Evolutionary conservation across 35 echinoderm and acorn worm species (phyloP).

Genomic region (Lytechinus pictus): DNA sequence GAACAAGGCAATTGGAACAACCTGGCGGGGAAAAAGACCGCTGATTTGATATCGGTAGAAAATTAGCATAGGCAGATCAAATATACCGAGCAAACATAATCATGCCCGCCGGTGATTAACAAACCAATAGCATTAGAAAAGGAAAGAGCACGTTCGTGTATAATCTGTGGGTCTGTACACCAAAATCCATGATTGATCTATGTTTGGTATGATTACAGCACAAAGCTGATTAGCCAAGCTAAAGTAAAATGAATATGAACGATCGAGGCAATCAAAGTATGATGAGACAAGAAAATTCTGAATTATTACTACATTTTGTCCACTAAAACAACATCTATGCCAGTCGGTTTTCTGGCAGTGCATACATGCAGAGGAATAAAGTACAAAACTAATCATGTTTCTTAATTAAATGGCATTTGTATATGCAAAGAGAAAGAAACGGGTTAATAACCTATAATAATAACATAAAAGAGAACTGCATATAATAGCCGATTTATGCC

Average conservation of each 20-base stretch:
- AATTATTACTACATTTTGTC: too few relatives aligned
- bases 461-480: too few relatives aligned
- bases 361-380: too few relatives aligned
- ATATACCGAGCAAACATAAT: constrained; percentile 3
- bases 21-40: background rate
- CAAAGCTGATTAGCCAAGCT: background rate
- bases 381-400: too few relatives aligned
- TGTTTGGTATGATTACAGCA: background rate
- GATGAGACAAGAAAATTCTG: too few relatives aligned
- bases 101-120: background rate
- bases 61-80: background rate
- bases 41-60: background rate
- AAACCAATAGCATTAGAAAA: background rate
- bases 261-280: background rate
- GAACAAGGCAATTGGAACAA: background rate
- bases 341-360: too few relatives aligned
- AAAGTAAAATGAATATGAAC: too few relatives aligned
- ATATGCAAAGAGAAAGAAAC: too few relatives aligned
- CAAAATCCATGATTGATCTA: background rate
- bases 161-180: background rate
- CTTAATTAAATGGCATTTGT: too few relatives aligned
- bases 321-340: too few relatives aligned
- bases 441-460: too few relatives aligned
- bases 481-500: too few relatives aligned
- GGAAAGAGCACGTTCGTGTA: background rate